phyloP scores from a whole-genome alignment of 2,113 vertebrate genomes.

The Riparia riparia region DNA sequence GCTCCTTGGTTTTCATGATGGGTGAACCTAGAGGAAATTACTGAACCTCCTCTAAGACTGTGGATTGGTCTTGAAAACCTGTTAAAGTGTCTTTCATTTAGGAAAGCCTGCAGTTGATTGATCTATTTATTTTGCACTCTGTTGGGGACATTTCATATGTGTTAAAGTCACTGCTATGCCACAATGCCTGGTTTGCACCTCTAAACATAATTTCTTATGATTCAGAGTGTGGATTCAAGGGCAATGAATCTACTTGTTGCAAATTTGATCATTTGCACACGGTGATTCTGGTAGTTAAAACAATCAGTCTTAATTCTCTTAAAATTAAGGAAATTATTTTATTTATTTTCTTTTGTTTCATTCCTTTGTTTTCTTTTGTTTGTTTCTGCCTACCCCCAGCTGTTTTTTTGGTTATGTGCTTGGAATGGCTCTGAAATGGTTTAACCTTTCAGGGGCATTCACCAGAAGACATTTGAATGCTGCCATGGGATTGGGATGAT shows the following conservation, averaged over 20 bases:
- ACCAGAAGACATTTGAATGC: background rate
- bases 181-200: background rate
- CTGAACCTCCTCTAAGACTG: background rate
- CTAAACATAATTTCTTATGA: background rate
- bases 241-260: background rate
- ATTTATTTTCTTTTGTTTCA: background rate
- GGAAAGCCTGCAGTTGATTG: background rate
- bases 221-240: background rate
- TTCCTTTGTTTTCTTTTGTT: background rate
- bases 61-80: background rate
- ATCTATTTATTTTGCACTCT: background rate
- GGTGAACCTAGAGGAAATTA: background rate
- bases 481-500: background rate
- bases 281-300: background rate
- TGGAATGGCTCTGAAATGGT: background rate
- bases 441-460: background rate
- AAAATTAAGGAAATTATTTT: background rate
- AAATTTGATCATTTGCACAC: background rate
- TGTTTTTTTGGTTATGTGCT: background rate
- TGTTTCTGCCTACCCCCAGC: background rate
- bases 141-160: background rate
- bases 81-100: background rate
- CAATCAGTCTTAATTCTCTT: background rate
- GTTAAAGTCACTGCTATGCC: background rate
- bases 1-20: background rate